Conservation (phyloP, 2,797 vertebrate species). For the Dromococcyx pavoninus region DNA sequence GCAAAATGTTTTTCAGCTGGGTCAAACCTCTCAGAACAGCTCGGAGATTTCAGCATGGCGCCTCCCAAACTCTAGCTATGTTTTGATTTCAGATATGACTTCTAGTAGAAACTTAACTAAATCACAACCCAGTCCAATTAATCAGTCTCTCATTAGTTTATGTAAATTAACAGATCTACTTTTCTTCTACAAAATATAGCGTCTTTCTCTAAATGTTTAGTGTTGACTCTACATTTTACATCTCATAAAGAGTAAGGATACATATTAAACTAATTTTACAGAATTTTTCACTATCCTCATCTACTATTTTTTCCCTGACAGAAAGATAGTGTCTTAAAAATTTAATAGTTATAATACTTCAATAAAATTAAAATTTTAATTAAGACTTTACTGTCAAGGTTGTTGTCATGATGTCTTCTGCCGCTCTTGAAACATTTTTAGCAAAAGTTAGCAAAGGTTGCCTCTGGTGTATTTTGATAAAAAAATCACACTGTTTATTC, state of each 20-base stretch:
- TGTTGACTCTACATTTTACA: not conserved
- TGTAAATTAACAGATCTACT: not conserved
- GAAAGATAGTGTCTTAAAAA: not conserved
- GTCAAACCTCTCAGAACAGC: not conserved
- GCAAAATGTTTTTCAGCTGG: not conserved
- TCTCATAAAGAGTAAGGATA: not conserved
- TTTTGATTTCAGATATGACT: not conserved
- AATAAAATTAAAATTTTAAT: not conserved
- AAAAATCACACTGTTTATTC: not conserved
- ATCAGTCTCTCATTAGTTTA: not conserved
- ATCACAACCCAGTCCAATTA: not conserved
- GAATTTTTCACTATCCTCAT: not conserved
- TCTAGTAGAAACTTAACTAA: not conserved
- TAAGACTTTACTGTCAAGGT: too few species aligned
- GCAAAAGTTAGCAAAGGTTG: not conserved
- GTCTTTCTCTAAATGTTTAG: not conserved
- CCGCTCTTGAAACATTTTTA: not conserved
- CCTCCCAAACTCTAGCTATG: not conserved
- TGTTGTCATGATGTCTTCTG: not conserved
- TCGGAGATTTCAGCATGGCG: not conserved
- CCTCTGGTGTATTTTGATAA: not conserved
- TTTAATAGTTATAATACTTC: not conserved
- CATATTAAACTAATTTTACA: not conserved
- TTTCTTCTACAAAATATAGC: not conserved
- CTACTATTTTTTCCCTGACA: not conserved